phyloP scores from a whole-genome alignment of 2,888 invertebrate species.

The Cinara cedri region DNA sequence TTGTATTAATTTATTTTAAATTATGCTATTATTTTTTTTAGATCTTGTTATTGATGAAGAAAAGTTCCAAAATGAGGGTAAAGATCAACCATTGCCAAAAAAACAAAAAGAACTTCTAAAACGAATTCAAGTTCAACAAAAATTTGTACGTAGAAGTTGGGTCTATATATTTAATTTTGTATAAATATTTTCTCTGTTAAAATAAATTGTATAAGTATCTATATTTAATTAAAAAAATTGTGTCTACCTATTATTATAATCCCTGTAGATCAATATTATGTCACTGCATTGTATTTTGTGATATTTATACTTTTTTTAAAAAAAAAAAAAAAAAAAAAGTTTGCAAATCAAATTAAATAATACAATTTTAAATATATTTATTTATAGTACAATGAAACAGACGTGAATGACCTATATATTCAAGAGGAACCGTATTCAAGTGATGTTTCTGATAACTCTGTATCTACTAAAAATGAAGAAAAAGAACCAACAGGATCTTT shows the following conservation, averaged over 20 bases:
- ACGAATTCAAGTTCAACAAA: slow-evolving; percentile 72
- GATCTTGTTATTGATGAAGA: slow-evolving; percentile 58
- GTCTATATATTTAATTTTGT: not conserved
- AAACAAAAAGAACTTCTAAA: slow-evolving; percentile 72
- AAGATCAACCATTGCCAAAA: slow-evolving; percentile 67
- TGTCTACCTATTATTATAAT: too few relatives aligned
- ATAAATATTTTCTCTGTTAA: not conserved
- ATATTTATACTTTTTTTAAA: not conserved
- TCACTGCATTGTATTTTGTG: not conserved
- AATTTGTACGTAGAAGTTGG: slow-evolving; percentile 60
- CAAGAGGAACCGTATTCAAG: slow-evolving; percentile 49
- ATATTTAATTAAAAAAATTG: too few relatives aligned
- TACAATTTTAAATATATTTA: slow-evolving; percentile 17
- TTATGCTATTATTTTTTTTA: slow-evolving; percentile 36
- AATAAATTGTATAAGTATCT: too few relatives aligned
- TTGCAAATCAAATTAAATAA: too few relatives aligned
- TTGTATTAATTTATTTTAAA: not conserved
- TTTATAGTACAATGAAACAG: slow-evolving; percentile 49
- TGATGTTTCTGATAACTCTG: slow-evolving; percentile 33
- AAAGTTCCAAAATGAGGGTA: slow-evolving; percentile 61
- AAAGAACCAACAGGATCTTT: slow-evolving; percentile 10
- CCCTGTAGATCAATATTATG: not conserved
- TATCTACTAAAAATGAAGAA: slow-evolving; percentile 27
- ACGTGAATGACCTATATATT: slow-evolving; percentile 14
- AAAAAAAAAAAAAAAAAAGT: too few relatives aligned